Conservation (phyloP, 1,140 invertebrate genomes). For the Sinella curviseta region DNA sequence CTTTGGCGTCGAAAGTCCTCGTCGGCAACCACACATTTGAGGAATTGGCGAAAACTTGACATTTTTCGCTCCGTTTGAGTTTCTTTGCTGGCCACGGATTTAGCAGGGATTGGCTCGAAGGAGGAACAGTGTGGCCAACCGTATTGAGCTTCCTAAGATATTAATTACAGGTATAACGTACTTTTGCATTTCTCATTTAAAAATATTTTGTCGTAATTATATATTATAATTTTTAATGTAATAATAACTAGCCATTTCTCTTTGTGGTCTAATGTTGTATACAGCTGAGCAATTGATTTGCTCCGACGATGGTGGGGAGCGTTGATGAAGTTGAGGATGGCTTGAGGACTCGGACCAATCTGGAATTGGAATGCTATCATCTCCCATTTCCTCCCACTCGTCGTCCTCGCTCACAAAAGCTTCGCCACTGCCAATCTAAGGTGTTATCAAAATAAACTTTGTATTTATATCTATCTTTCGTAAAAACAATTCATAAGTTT, state of each 20-base stretch:
- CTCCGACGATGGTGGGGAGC: not conserved
- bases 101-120: slow-evolving; percentile 36
- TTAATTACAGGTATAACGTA: too few species aligned
- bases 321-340: not conserved
- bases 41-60: slow-evolving; percentile 73
- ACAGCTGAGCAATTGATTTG: slow-evolving; percentile 51
- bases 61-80: slow-evolving; percentile 75
- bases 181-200: slow-evolving; percentile 1
- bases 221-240: slow-evolving; percentile 16
- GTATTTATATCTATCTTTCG: slow-evolving; percentile 2
- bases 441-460: not conserved
- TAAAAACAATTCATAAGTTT: not conserved
- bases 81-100: slow-evolving; percentile 44
- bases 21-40: slow-evolving; percentile 77
- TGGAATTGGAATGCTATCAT: slow-evolving; percentile 48
- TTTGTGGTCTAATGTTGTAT: not conserved
- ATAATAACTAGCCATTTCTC: slow-evolving; percentile 27
- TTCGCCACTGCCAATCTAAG: slow-evolving; percentile 77
- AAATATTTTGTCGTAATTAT: not conserved
- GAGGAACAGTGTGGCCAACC: slow-evolving; percentile 7
- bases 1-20: slow-evolving; percentile 71
- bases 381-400: slow-evolving; percentile 69
- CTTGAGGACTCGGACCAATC: slow-evolving; percentile 32
- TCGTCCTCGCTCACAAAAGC: slow-evolving; percentile 71
- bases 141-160: slow-evolving; percentile 34